phyloP scores from a whole-genome alignment of 2,888 invertebrate species.

The Chouioia cunea region DNA sequence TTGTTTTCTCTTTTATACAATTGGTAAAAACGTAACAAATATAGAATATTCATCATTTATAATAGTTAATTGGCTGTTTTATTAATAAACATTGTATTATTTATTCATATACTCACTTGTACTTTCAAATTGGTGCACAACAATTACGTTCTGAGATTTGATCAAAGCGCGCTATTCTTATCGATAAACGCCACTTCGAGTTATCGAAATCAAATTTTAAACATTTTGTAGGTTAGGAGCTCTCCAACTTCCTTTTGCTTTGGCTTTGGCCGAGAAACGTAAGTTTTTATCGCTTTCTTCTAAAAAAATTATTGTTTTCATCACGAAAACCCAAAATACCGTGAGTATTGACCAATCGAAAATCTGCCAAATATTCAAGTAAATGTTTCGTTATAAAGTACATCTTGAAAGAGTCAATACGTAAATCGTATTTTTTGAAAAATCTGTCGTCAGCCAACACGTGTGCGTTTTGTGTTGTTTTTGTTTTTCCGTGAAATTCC shows the following conservation, averaged over 20 bases:
- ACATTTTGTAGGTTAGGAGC: constrained; percentile 36
- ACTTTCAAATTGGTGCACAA: too few relatives aligned
- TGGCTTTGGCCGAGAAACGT: constrained; percentile 15
- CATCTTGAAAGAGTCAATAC: not conserved
- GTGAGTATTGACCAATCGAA: not conserved
- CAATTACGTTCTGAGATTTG: not conserved
- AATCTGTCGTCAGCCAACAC: constrained; percentile 24
- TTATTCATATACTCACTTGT: too few relatives aligned
- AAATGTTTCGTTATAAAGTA: constrained; percentile 2
- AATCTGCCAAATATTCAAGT: not conserved
- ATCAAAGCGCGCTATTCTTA: constrained; percentile 14
- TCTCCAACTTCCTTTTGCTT: constrained; percentile 30
- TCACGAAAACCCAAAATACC: not conserved
- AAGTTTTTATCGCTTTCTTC: constrained; percentile 16
- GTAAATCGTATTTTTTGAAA: constrained; percentile 5
- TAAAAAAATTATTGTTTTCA: constrained; percentile 12
- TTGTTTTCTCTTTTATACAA: too few relatives aligned
- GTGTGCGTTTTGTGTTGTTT: constrained; percentile 31
- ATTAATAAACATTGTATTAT: too few relatives aligned
- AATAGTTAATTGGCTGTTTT: too few relatives aligned
- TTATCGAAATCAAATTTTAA: constrained; percentile 6
- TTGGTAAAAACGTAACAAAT: too few relatives aligned
- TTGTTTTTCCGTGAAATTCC: not conserved
- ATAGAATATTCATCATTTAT: too few relatives aligned
- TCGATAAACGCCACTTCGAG: constrained; percentile 2